Evolutionary conservation across 2,797 vertebrate genomes (phyloP), one percentile per base, ranked within the genome.

Genomic region (Pachyuromys duprasi): DNA sequence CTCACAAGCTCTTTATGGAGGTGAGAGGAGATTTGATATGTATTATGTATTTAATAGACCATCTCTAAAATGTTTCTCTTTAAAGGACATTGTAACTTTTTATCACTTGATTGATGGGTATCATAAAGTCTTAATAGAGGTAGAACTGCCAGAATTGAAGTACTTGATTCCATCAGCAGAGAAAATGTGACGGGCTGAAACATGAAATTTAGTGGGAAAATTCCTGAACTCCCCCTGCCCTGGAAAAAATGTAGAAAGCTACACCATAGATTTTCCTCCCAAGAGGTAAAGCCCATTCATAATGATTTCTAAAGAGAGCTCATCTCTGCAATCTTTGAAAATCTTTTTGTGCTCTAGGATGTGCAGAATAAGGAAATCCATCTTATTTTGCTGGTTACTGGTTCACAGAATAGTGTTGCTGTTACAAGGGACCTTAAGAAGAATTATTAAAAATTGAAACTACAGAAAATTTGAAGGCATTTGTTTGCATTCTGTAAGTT

Each of bases 21-120:
- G 78, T 91, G 93, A 92, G 98, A 2, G 20, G 92, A 97, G 97
- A 96, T 83, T 96, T 95, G 90, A 76, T 76, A n/a, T 53, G 28
- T 39, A 55, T 96, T 89, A 97, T 91, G 80, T 95, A 97, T 98
- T 97, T 97, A 72, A 96, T 96, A 97, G 90, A 87, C 96, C 78
- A 93, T 97, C 97, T 97, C 97, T 53, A 18, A 86, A 97, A 97
- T 96, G 69, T 72, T 96, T 97, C 95, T 97, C 92, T 98, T 97
- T 98, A 98, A 98, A 94, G 63, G 75, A 89, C 69, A 96, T 86
- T 42, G 39, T 79, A 53, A 80, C 65, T 92, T 96, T 96, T 98
- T 95, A 89, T 96, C 86, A 95, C 87, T 84, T 91, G 91, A 95
- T 96, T 93, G 78, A 90, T 86, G 18, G 95, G 82, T 36, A 53